These are phyloP conservation scores for Trinectes maculatus DNA, from an alignment of 2,113 vertebrate genomes.

Conservation along the genomic window DNA sequence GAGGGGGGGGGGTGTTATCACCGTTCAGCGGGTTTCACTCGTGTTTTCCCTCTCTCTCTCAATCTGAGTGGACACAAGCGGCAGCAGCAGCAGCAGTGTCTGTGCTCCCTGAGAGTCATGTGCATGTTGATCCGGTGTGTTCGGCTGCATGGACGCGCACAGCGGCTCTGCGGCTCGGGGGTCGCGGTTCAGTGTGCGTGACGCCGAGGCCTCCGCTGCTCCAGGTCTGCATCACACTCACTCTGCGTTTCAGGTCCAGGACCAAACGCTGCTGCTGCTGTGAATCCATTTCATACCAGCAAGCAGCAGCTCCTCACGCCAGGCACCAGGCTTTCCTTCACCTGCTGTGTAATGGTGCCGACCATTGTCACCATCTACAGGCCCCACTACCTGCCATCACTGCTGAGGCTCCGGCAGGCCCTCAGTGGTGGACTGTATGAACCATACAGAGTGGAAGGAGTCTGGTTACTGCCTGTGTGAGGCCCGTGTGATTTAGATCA, in stretches of 20 bases:
- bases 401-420: not conserved
- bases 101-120: not conserved
- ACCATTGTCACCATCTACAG: not conserved
- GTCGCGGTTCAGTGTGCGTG: conserved; percentile 12
- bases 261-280: conserved; percentile 41
- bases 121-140: conserved; percentile 18
- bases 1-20: conserved; percentile 31
- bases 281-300: conserved; percentile 50
- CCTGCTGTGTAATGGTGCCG: conserved; percentile 38
- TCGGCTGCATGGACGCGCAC: conserved; percentile 2
- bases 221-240: conserved; percentile 49
- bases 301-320: conserved; percentile 5
- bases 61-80: conserved; percentile 1
- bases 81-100: not conserved
- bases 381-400: not conserved
- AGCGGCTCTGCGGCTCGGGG: not conserved
- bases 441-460: not conserved
- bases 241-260: conserved; percentile 36
- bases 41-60: not conserved
- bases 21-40: conserved; percentile 36
- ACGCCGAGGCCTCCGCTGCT: conserved; percentile 34
- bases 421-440: not conserved
- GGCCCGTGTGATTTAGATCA: too few relatives aligned
- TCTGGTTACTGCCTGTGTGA: not conserved
- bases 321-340: conserved; percentile 9